Conservation (phyloP, 2,113 vertebrate species). For the Lasiurus cinereus region DNA sequence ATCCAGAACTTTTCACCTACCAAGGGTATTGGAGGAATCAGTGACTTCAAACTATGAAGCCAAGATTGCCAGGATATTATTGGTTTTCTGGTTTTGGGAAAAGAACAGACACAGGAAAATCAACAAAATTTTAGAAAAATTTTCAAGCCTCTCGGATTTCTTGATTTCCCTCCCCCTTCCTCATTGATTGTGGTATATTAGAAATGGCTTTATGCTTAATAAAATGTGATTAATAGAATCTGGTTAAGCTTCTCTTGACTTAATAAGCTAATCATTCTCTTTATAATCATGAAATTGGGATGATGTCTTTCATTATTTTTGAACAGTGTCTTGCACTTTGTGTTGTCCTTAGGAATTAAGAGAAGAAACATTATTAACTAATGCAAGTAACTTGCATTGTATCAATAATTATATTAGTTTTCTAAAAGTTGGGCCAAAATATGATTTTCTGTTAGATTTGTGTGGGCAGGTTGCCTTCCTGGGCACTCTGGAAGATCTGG, state of each 20-base stretch:
- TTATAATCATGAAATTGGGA: conserved; percentile 64
- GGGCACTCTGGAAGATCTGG: background rate
- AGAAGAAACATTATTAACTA: conserved; percentile 60
- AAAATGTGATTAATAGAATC: conserved; percentile 66
- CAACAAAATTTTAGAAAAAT: conserved; percentile 73
- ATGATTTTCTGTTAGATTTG: conserved; percentile 40
- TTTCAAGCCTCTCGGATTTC: conserved; percentile 62
- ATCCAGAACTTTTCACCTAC: conserved; percentile 68
- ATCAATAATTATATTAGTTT: conserved; percentile 52
- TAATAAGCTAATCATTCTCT: conserved; percentile 62
- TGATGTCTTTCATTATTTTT: conserved; percentile 68
- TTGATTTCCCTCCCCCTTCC: background rate
- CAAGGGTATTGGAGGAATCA: conserved; percentile 50
- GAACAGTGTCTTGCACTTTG: conserved; percentile 35
- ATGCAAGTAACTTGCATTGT: conserved; percentile 59
- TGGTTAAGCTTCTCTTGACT: conserved; percentile 68
- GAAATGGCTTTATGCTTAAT: conserved; percentile 70
- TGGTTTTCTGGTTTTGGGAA: conserved; percentile 70
- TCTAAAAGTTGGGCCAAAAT: conserved; percentile 55
- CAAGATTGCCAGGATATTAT: conserved; percentile 61
- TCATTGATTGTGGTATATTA: conserved; percentile 55
- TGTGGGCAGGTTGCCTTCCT: conserved; percentile 19
- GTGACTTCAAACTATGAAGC: conserved; percentile 63
- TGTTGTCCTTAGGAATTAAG: conserved; percentile 32
- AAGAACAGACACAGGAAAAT: conserved; percentile 71